Evolutionary conservation across 2,888 invertebrate species (phyloP).

Genomic region (Scaptodrosophila latifasciaeformis): DNA sequence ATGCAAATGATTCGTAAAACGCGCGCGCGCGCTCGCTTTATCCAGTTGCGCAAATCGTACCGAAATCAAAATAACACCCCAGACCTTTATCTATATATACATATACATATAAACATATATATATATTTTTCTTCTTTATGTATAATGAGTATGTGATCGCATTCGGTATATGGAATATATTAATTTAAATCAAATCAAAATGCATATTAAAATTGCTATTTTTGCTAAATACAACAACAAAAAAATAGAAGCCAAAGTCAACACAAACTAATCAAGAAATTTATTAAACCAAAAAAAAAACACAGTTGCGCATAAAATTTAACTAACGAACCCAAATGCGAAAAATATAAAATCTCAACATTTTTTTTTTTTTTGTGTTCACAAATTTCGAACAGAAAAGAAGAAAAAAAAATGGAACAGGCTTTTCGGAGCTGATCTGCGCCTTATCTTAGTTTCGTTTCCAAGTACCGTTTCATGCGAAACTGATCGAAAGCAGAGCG

Average conservation of each 20-base stretch:
- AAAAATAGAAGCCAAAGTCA: not conserved
- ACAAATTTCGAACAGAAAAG: slow-evolving; percentile 1
- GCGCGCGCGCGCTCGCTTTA: slow-evolving; percentile 28
- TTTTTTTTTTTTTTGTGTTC: too few species aligned
- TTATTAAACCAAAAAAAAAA: not conserved
- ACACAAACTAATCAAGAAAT: not conserved
- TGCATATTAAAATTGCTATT: slow-evolving; percentile 7
- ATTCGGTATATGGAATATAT: slow-evolving; percentile 19
- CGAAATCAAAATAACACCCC: slow-evolving; percentile 25
- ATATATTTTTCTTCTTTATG: too few species aligned
- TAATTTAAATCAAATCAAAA: slow-evolving; percentile 13
- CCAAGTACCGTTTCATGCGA: too few species aligned
- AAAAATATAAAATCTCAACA: not conserved
- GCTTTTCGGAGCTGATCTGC: not conserved
- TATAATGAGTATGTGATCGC: not conserved
- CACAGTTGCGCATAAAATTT: not conserved
- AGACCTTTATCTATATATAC: not conserved
- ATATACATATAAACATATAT: too few species aligned
- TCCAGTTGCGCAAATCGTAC: slow-evolving; percentile 15
- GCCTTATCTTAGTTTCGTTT: too few species aligned
- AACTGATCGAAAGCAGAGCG: not conserved
- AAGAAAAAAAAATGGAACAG: slow-evolving; percentile 11
- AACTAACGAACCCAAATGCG: not conserved
- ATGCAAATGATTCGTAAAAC: slow-evolving; percentile 57
- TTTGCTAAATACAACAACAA: not conserved